These are phyloP conservation scores for Acanthosepion lycidas DNA, from an alignment of 2,888 invertebrate species.

Conservation along the genomic window DNA sequence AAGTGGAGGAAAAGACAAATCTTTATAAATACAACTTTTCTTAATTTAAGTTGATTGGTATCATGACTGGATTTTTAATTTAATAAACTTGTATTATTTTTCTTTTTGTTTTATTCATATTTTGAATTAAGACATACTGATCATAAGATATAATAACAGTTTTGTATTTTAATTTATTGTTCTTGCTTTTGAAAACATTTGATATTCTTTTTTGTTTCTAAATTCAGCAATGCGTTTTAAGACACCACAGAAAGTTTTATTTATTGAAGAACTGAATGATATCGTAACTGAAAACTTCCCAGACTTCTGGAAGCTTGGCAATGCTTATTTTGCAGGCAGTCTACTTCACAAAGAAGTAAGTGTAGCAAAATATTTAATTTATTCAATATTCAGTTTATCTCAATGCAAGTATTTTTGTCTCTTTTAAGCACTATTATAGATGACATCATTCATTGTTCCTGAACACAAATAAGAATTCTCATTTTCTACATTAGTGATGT, in stretches of 20 bases:
- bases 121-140: no score
- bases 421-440: background rate
- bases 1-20: no score
- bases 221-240: slow-evolving; percentile 58
- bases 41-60: no score
- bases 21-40: no score
- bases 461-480: no score
- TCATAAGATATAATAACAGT: no score
- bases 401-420: slow-evolving; percentile 11
- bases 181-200: background rate
- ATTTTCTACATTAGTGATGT: no score
- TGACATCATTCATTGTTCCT: no score
- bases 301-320: slow-evolving; percentile 95
- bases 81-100: background rate
- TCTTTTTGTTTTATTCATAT: background rate
- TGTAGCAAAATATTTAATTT: background rate
- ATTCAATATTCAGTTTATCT: background rate
- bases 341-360: slow-evolving; percentile 67
- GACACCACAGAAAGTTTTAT: slow-evolving; percentile 83
- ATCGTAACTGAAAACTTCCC: slow-evolving; percentile 86
- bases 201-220: background rate
- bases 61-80: background rate
- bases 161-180: no score
- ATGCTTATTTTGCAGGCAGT: slow-evolving; percentile 90
- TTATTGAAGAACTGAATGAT: slow-evolving; percentile 86